Conservation (phyloP, 1,140 invertebrate genomes). For the Leptopilina boulardi region DNA sequence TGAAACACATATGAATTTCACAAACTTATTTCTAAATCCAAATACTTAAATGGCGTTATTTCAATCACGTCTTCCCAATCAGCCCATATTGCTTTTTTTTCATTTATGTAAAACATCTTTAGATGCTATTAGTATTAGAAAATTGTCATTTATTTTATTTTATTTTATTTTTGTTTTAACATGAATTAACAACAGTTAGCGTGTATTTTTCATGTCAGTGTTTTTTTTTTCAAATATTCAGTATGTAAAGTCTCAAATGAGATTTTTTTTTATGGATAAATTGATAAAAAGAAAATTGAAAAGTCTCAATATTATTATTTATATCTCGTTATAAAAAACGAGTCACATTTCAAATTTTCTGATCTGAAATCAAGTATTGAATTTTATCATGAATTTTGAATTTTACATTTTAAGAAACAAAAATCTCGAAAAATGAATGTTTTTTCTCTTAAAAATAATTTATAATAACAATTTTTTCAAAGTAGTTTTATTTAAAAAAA, state of each 20-base stretch:
- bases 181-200: conserved; percentile 20
- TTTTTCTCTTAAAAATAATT: not conserved
- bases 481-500: not conserved
- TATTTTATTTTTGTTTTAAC: not conserved
- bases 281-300: too few species aligned
- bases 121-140: conserved; percentile 18
- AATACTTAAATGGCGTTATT: conserved; percentile 56
- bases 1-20: conserved; percentile 52
- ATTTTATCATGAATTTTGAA: not conserved
- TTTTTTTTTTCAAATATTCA: conserved; percentile 4
- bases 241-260: not conserved
- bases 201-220: conserved; percentile 28
- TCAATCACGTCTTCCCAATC: conserved; percentile 46
- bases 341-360: not conserved
- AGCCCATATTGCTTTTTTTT: conserved; percentile 37
- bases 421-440: too few species aligned
- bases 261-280: too few species aligned
- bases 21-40: conserved; percentile 53
- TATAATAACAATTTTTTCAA: not conserved
- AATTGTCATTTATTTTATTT: conserved; percentile 27
- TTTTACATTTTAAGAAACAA: not conserved
- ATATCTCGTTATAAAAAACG: too few species aligned
- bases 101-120: conserved; percentile 22
- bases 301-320: too few species aligned
- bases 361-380: not conserved